Evolutionary conservation across 2,888 invertebrate genomes (phyloP).

Genomic region (Nemoura dubitans): DNA sequence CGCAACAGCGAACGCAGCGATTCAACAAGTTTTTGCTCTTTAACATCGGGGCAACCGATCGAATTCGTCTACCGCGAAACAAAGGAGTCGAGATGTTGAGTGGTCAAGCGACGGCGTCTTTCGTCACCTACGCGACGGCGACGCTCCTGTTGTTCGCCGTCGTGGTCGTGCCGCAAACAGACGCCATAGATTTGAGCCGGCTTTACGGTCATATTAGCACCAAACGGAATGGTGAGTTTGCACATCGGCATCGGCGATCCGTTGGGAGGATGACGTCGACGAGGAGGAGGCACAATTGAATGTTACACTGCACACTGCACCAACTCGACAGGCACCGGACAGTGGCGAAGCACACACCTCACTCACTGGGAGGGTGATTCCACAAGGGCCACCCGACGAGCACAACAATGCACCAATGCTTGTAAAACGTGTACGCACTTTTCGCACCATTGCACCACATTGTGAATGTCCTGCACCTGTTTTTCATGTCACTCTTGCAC

Average conservation of each 20-base stretch:
- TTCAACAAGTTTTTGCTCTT: neutral
- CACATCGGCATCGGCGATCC: slow-evolving; percentile 10
- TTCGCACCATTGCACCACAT: too few relatives aligned
- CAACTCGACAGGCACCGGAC: neutral
- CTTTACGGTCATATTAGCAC: slow-evolving; percentile 80
- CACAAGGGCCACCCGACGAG: neutral
- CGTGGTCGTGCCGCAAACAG: slow-evolving; percentile 68
- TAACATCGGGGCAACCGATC: neutral
- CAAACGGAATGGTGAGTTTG: slow-evolving; percentile 74
- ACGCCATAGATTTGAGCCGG: slow-evolving; percentile 81
- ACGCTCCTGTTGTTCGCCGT: slow-evolving; percentile 58
- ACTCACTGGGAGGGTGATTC: neutral
- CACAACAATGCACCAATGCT: neutral
- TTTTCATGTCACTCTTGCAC: too few relatives aligned
- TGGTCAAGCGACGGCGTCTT: neutral
- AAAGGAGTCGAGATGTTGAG: neutral
- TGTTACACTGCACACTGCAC: neutral
- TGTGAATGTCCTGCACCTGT: too few relatives aligned
- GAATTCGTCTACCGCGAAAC: neutral
- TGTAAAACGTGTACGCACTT: too few relatives aligned
- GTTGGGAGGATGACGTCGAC: neutral
- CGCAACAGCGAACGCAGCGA: slow-evolving; percentile 7
- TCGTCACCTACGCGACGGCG: slow-evolving; percentile 16
- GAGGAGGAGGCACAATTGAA: neutral
- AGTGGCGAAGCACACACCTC: neutral